A percentile compares a stretch with the other conserved stretches of the same genome.
phyloP scores from a whole-genome alignment of 2,888 invertebrate species.

The Plebejus anna region DNA sequence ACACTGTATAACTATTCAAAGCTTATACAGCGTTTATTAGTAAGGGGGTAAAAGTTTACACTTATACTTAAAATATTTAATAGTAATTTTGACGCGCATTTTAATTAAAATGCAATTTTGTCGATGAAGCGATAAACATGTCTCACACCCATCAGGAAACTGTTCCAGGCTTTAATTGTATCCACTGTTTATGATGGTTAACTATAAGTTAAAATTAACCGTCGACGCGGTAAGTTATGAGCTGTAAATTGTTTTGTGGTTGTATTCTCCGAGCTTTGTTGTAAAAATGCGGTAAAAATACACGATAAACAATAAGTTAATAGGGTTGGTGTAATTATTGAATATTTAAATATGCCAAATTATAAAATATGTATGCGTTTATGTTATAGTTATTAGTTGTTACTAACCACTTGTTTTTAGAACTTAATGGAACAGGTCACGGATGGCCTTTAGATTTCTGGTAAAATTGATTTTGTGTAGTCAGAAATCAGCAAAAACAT shows the following conservation, averaged over 20 bases:
- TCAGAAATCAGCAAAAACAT: too few relatives aligned
- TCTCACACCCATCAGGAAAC: background rate
- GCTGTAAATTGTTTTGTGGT: slow-evolving; percentile 11
- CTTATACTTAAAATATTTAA: background rate
- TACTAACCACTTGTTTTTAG: too few relatives aligned
- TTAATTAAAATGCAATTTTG: slow-evolving; percentile 4
- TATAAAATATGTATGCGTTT: too few relatives aligned
- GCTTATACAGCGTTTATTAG: too few relatives aligned
- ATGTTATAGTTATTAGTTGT: too few relatives aligned
- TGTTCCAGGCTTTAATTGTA: slow-evolving; percentile 23
- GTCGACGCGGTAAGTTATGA: background rate
- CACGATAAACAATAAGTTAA: background rate
- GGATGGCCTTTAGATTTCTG: too few relatives aligned
- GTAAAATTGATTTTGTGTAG: too few relatives aligned
- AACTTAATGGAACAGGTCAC: too few relatives aligned
- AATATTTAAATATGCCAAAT: too few relatives aligned
- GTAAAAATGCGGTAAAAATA: background rate
- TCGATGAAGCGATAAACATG: slow-evolving; percentile 6
- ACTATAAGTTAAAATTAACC: background rate
- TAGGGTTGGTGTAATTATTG: background rate
- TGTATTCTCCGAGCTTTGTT: background rate
- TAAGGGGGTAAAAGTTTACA: too few relatives aligned
- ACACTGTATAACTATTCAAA: too few relatives aligned
- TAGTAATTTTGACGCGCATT: background rate
- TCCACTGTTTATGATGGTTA: background rate